These are phyloP conservation scores for Palythoa caribaeorum DNA, from an alignment of 92 coral and sea anemone genomes.

Conservation along the genomic window DNA sequence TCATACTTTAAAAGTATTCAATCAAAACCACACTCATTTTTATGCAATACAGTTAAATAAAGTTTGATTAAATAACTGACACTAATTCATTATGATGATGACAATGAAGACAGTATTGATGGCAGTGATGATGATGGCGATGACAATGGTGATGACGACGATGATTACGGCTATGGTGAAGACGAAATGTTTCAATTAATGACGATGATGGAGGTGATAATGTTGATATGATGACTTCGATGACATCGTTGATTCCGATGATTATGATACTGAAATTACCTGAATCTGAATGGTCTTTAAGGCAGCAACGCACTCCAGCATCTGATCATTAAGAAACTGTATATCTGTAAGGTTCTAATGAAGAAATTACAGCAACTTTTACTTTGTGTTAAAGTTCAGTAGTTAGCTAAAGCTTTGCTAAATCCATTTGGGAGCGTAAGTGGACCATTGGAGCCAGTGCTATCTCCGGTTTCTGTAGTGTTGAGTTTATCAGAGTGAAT, in stretches of 20 bases:
- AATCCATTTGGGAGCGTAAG: too few relatives aligned
- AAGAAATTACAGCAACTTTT: neutral
- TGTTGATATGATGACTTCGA: neutral
- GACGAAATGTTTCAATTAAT: neutral
- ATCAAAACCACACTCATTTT: too few relatives aligned
- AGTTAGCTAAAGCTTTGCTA: too few relatives aligned
- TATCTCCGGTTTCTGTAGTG: too few relatives aligned
- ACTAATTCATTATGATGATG: neutral
- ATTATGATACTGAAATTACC: neutral
- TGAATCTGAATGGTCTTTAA: constrained; percentile 40
- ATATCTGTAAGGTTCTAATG: constrained; percentile 27
- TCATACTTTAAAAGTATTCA: too few relatives aligned
- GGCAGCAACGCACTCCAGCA: constrained; percentile 43
- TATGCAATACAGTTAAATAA: too few relatives aligned
- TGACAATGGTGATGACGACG: neutral
- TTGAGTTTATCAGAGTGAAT: too few relatives aligned
- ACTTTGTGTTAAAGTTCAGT: neutral
- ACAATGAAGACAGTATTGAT: neutral
- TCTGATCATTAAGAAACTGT: constrained; percentile 38
- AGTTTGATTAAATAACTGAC: neutral
- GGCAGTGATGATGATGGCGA: neutral
- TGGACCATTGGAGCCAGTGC: too few relatives aligned
- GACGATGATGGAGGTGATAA: neutral
- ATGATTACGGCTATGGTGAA: neutral
- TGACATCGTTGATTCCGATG: neutral